A percentile compares a stretch with the other conserved stretches of the same genome.
Conservation (phyloP, 2,113 vertebrate species). For the Lonchura striata region DNA sequence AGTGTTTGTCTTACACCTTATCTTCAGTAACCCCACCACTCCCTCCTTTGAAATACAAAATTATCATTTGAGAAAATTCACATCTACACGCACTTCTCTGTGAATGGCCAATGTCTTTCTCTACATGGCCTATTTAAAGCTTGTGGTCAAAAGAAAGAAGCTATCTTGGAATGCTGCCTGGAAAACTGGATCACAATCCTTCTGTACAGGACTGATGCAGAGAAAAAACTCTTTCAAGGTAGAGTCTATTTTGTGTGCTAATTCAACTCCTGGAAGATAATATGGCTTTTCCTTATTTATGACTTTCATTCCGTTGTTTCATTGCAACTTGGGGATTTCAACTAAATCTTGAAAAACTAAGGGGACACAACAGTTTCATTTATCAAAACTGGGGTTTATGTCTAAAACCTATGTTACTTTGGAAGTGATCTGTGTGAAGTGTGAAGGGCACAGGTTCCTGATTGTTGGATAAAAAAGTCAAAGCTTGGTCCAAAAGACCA, state of each 20-base stretch:
- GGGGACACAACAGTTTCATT: not conserved
- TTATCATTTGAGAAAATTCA: not conserved
- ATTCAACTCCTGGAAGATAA: not conserved
- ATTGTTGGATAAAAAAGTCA: not conserved
- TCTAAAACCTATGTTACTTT: not conserved
- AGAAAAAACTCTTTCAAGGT: not conserved
- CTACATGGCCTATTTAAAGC: not conserved
- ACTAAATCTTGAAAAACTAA: not conserved
- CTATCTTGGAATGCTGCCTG: not conserved
- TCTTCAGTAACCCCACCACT: not conserved
- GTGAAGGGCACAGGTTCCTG: not conserved
- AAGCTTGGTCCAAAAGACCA: not conserved
- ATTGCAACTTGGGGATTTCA: not conserved
- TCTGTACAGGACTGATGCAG: not conserved
- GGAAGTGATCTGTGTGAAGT: not conserved
- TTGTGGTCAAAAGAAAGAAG: not conserved
- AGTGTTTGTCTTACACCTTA: not conserved
- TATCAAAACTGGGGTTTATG: not conserved
- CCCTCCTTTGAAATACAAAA: not conserved
- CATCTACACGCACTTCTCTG: not conserved
- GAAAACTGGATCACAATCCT: not conserved
- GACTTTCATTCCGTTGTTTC: not conserved
- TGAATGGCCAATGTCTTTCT: not conserved
- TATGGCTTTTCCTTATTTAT: not conserved
- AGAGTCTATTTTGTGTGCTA: not conserved